These are phyloP conservation scores for Masnerella sp. DNA, from an alignment of 2,888 invertebrate genomes.

Conservation along the genomic window DNA sequence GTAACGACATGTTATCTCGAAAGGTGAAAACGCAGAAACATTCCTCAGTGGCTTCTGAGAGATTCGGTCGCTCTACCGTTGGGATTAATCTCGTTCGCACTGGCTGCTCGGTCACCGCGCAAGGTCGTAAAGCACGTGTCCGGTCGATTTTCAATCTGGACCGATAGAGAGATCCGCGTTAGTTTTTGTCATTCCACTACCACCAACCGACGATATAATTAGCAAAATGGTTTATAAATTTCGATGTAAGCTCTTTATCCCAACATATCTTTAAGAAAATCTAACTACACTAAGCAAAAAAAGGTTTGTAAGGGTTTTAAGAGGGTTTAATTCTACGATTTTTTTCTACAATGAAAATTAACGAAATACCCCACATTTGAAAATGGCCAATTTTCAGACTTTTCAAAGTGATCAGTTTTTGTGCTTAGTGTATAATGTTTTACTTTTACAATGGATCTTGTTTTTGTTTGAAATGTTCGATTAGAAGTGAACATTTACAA, in stretches of 20 bases:
- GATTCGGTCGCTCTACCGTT: constrained; percentile 49
- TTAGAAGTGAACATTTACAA: too few species aligned
- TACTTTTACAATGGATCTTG: too few species aligned
- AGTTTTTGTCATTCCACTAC: constrained; percentile 24
- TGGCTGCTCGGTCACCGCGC: constrained; percentile 40
- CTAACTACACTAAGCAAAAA: too few species aligned
- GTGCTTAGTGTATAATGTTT: too few species aligned
- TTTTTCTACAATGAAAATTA: too few species aligned
- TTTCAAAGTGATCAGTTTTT: too few species aligned
- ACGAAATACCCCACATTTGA: too few species aligned
- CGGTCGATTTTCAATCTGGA: constrained; percentile 61
- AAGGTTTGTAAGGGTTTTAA: too few species aligned
- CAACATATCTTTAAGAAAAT: too few species aligned
- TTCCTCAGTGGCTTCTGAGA: constrained; percentile 50
- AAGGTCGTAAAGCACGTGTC: constrained; percentile 58
- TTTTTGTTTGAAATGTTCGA: too few species aligned
- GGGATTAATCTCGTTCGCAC: constrained; percentile 57
- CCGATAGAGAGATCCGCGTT: constrained; percentile 30
- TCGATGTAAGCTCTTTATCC: constrained; percentile 12
- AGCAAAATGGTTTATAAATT: constrained; percentile 50
- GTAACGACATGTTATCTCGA: constrained; percentile 45
- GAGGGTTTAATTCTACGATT: too few species aligned
- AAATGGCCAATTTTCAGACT: too few species aligned
- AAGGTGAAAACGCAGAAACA: constrained; percentile 48
- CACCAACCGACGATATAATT: constrained; percentile 41